Percentiles rank a stretch among this genome's conserved stretches.
Evolutionary conservation across 2,888 invertebrate genomes (phyloP).

Genomic region (Cyclophora albipunctata): DNA sequence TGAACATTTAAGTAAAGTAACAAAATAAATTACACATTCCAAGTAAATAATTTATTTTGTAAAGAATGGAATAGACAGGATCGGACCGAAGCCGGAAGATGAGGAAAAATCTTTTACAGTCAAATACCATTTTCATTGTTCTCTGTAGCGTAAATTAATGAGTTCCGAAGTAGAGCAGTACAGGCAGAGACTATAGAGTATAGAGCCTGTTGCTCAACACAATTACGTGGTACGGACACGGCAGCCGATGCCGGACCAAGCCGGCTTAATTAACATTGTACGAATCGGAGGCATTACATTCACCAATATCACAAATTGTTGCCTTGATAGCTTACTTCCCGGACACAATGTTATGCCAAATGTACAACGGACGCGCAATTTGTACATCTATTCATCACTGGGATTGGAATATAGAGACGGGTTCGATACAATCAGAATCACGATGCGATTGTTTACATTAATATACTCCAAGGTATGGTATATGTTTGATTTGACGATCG

Average conservation of each 20-base stretch:
- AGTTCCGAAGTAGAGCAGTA: constrained; percentile 7
- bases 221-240: constrained; percentile 20
- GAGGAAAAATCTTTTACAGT: no score
- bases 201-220: constrained; percentile 35
- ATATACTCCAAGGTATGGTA: no score
- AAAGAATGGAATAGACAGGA: no score
- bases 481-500: no score
- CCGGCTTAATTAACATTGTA: constrained; percentile 32
- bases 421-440: no score
- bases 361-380: background rate
- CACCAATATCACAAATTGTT: constrained; percentile 21
- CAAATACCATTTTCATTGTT: background rate
- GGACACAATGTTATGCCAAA: background rate
- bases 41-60: no score
- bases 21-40: no score
- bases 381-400: background rate
- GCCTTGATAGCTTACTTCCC: constrained; percentile 11
- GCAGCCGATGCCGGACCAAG: constrained; percentile 6
- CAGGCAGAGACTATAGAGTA: constrained; percentile 18
- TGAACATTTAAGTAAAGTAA: no score
- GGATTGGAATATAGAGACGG: no score
- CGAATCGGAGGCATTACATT: constrained; percentile 23
- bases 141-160: background rate
- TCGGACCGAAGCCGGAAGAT: no score
- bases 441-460: no score